phyloP scores from a whole-genome alignment of 2,888 invertebrate genomes.

The Mamestra brassicae region DNA sequence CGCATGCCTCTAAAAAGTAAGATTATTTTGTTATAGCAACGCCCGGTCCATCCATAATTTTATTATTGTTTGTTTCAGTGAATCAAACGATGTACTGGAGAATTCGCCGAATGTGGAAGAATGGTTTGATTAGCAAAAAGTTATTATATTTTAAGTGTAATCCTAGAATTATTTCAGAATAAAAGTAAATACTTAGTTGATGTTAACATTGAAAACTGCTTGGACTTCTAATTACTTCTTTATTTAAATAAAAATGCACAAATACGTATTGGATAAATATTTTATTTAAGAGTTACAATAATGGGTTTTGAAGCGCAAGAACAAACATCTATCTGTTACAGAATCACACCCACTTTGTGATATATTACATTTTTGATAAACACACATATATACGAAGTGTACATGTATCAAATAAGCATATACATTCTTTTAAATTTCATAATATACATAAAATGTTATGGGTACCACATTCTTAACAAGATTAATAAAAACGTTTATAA shows the following conservation, averaged over 20 bases:
- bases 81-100: conserved; percentile 96
- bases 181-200: conserved; percentile 44
- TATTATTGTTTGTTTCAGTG: conserved; percentile 90
- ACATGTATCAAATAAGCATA: conserved; percentile 79
- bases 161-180: conserved; percentile 29
- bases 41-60: background rate
- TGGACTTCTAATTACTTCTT: conserved; percentile 44
- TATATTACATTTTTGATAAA: conserved; percentile 81
- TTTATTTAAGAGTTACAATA: conserved; percentile 89
- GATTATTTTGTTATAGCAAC: background rate
- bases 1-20: too few species aligned
- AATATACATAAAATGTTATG: conserved; percentile 84
- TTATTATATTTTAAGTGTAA: conserved; percentile 52
- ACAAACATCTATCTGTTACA: conserved; percentile 84
- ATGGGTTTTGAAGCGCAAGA: conserved; percentile 85
- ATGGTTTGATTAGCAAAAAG: conserved; percentile 90
- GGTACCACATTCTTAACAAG: conserved; percentile 81
- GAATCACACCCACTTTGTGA: conserved; percentile 81
- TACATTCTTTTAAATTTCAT: conserved; percentile 80
- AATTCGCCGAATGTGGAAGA: conserved; percentile 97
- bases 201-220: conserved; percentile 29
- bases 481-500: conserved; percentile 80
- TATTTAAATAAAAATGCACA: conserved; percentile 70
- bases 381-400: conserved; percentile 78
- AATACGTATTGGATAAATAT: conserved; percentile 88